These are phyloP conservation scores for Lophotis ruficrista DNA, from an alignment of 2,113 vertebrate species.

Conservation along the genomic window DNA sequence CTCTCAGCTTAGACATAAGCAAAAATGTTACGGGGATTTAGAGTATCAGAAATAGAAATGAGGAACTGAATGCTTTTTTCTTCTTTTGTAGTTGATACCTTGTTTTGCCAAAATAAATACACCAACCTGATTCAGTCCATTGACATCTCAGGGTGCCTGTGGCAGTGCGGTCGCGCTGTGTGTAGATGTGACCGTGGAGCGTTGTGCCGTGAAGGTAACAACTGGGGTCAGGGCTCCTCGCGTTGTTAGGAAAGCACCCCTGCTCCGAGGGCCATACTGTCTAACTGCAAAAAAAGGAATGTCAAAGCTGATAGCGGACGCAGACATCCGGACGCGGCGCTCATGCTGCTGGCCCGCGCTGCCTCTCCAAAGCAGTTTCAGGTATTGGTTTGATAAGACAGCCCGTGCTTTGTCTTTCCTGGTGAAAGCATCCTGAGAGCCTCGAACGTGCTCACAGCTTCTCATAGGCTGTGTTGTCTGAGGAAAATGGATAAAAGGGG, in stretches of 20 bases:
- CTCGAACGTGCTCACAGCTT: neutral
- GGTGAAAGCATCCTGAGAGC: fast-evolving
- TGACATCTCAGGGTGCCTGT: neutral
- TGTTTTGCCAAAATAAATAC: neutral
- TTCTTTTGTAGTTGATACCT: neutral
- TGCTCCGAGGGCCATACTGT: fast-evolving
- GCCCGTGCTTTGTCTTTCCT: neutral
- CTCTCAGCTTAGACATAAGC: neutral
- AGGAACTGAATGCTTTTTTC: neutral
- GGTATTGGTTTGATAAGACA: neutral
- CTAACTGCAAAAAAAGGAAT: neutral
- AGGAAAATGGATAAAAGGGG: neutral
- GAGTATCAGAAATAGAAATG: neutral
- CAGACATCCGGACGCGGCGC: neutral
- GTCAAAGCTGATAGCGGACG: fast-evolving
- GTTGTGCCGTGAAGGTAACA: no score
- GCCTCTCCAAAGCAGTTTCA: neutral
- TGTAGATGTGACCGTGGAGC: fast-evolving
- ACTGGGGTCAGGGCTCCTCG: neutral
- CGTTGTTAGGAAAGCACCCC: neutral
- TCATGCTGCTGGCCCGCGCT: fast-evolving
- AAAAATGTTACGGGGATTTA: neutral
- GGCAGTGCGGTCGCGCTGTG: neutral
- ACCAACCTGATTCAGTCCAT: neutral
- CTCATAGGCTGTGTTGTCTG: neutral